These are phyloP conservation scores for Metaphire vulgaris DNA, from an alignment of 1,140 invertebrate species.

Conservation along the genomic window DNA sequence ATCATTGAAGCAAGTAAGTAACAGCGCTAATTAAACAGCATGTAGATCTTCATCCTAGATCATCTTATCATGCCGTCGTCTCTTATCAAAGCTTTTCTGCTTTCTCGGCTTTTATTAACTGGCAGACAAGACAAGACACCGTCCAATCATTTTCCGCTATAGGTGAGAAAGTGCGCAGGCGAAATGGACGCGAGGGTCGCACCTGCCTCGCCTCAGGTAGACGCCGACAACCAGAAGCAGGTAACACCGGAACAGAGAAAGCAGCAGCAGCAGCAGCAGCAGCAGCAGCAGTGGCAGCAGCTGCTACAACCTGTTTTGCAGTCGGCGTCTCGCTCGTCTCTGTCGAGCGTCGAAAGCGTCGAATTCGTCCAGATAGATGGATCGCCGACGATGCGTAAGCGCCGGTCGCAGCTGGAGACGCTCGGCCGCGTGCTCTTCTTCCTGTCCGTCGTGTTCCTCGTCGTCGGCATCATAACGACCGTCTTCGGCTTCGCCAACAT, in stretches of 20 bases:
- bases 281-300: neutral
- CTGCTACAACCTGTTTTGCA: neutral
- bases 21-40: too few species aligned
- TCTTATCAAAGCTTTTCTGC: too few species aligned
- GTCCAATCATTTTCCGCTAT: too few species aligned
- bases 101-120: too few species aligned
- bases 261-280: too few species aligned
- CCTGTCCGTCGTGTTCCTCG: conserved; percentile 19
- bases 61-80: too few species aligned
- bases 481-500: conserved; percentile 27
- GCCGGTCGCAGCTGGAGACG: conserved; percentile 26
- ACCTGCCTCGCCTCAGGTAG: neutral
- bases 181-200: neutral
- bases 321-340: neutral
- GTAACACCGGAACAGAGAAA: neutral
- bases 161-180: too few species aligned
- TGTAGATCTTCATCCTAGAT: too few species aligned
- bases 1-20: too few species aligned
- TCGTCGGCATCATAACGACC: conserved; percentile 26
- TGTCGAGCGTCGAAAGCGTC: conserved; percentile 9
- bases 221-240: neutral
- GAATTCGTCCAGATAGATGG: conserved; percentile 15
- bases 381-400: conserved; percentile 1
- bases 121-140: too few species aligned
- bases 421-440: conserved; percentile 18